Evolutionary conservation across 2,113 vertebrate species (phyloP).

Genomic region (Ia io): DNA sequence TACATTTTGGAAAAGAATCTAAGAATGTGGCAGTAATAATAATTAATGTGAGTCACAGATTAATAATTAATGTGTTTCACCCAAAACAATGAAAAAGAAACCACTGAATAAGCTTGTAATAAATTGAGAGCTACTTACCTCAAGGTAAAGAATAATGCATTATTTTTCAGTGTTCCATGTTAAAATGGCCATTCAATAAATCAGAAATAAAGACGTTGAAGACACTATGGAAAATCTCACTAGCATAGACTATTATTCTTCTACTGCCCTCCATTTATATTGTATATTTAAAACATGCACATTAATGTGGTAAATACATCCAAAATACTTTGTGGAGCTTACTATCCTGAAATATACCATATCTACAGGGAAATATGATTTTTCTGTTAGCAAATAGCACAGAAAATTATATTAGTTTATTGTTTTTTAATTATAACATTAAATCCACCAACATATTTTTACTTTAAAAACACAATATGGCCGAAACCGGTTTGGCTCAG

Average conservation of each 20-base stretch:
- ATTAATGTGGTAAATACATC: background rate
- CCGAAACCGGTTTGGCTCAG: too few relatives aligned
- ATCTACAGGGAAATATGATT: background rate
- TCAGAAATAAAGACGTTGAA: background rate
- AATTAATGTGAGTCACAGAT: background rate
- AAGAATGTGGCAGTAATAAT: background rate
- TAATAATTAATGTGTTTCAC: conserved; percentile 12
- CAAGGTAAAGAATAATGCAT: background rate
- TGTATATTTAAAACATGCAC: background rate
- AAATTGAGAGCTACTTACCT: background rate
- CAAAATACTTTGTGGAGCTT: background rate
- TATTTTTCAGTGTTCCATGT: background rate
- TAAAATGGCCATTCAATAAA: background rate
- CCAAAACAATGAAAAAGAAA: background rate
- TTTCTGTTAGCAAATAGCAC: background rate
- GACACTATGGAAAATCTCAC: background rate
- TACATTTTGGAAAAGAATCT: background rate
- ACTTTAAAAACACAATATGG: background rate
- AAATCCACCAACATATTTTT: background rate
- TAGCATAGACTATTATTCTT: background rate
- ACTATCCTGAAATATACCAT: background rate
- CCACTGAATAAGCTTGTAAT: background rate
- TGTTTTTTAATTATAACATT: background rate
- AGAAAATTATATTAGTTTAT: background rate
- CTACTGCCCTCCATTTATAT: background rate